These are phyloP conservation scores for Lates calcarifer DNA, from an alignment of 2,113 vertebrate species.

Conservation along the genomic window DNA sequence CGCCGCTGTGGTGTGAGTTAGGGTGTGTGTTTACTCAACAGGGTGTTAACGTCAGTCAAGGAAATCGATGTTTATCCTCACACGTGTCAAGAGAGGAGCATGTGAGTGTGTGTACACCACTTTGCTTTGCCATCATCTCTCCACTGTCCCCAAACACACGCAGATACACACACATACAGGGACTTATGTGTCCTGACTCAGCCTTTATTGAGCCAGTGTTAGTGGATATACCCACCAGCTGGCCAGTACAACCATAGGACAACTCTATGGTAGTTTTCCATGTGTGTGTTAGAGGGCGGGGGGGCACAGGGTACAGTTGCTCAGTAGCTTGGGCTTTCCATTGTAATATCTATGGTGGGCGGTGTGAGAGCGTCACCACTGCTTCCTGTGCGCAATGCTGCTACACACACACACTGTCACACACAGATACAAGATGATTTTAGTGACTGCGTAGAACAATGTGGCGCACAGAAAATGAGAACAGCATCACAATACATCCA, in stretches of 20 bases:
- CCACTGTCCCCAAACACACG: slow-evolving; percentile 78
- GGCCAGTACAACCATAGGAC: slow-evolving; percentile 34
- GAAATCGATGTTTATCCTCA: slow-evolving; percentile 78
- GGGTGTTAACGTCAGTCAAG: slow-evolving; percentile 76
- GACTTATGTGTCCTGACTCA: slow-evolving; percentile 63
- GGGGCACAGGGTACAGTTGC: slow-evolving; percentile 22
- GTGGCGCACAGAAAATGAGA: slow-evolving; percentile 41
- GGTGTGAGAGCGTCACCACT: slow-evolving; percentile 71
- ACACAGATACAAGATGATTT: slow-evolving; percentile 49
- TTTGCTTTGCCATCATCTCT: slow-evolving; percentile 81
- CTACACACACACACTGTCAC: slow-evolving; percentile 19
- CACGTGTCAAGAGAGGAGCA: slow-evolving; percentile 64
- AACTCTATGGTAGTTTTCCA: slow-evolving; percentile 68
- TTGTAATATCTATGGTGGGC: slow-evolving; percentile 64
- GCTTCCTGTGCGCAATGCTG: slow-evolving; percentile 65
- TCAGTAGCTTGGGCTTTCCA: slow-evolving; percentile 51
- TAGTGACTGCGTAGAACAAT: slow-evolving; percentile 54
- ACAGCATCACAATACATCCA: slow-evolving; percentile 59
- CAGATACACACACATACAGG: slow-evolving; percentile 48
- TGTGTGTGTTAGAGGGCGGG: slow-evolving; percentile 45
- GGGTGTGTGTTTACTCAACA: slow-evolving; percentile 80
- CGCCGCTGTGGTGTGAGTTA: slow-evolving; percentile 32
- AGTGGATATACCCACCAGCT: slow-evolving; percentile 40
- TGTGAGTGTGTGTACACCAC: slow-evolving; percentile 60
- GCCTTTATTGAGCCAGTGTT: slow-evolving; percentile 52